Conservation (phyloP, 2,888 invertebrate species). For the Aplocera efformata region DNA sequence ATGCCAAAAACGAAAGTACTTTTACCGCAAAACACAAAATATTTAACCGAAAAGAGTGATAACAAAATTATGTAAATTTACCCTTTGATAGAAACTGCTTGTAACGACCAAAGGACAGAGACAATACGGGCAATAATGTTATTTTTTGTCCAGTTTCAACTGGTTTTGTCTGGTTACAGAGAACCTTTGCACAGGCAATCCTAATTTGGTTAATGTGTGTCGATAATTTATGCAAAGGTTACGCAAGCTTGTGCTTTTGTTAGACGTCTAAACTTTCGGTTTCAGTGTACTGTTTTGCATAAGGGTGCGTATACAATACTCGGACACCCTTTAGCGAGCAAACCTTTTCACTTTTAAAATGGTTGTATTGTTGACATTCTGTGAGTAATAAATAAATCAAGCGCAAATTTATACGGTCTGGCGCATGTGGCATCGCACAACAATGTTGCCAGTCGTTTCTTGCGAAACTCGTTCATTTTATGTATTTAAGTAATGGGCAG, state of each 20-base stretch:
- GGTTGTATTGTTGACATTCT: slow-evolving; percentile 72
- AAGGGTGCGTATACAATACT: slow-evolving; percentile 64
- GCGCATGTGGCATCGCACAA: slow-evolving; percentile 50
- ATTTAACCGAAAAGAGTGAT: slow-evolving; percentile 55
- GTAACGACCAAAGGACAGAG: slow-evolving; percentile 34
- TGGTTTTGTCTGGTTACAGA: slow-evolving; percentile 50
- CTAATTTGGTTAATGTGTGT: slow-evolving; percentile 73
- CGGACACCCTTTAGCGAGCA: slow-evolving; percentile 62
- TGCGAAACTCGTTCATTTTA: slow-evolving; percentile 34
- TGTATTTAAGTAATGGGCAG: slow-evolving; percentile 37
- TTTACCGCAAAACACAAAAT: slow-evolving; percentile 73
- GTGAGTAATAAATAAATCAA: slow-evolving; percentile 76
- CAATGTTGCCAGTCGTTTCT: slow-evolving; percentile 56
- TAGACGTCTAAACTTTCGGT: slow-evolving; percentile 64
- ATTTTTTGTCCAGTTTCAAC: slow-evolving; percentile 47
- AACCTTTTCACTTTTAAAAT: slow-evolving; percentile 75
- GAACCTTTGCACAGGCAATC: slow-evolving; percentile 48
- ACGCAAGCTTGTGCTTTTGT: slow-evolving; percentile 60
- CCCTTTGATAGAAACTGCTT: slow-evolving; percentile 39
- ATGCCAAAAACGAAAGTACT: slow-evolving; percentile 58
- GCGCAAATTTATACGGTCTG: slow-evolving; percentile 65
- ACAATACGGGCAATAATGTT: slow-evolving; percentile 54
- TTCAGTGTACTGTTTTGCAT: slow-evolving; percentile 77
- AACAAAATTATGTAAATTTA: slow-evolving; percentile 64
- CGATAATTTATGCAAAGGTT: slow-evolving; percentile 74